These are phyloP conservation scores for Pseudeuparius sepicola DNA, from an alignment of 2,888 invertebrate species.

Conservation along the genomic window DNA sequence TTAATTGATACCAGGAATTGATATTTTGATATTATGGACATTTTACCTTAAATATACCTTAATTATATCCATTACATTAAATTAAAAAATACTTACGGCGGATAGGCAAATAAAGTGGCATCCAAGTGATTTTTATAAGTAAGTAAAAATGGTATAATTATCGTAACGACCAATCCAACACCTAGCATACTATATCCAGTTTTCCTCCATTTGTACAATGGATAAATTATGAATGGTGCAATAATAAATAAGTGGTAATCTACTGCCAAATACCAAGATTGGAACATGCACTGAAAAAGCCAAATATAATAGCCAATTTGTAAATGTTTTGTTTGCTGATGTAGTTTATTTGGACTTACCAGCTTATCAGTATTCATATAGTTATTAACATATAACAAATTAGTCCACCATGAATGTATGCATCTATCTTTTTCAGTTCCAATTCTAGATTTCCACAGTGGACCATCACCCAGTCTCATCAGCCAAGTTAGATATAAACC, in stretches of 20 bases:
- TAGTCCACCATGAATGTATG: conserved; percentile 60
- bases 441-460: conserved; percentile 58
- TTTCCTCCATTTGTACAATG: conserved; percentile 54
- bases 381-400: conserved; percentile 64
- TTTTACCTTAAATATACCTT: too few species aligned
- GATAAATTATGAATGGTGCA: conserved; percentile 56
- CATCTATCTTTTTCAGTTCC: conserved; percentile 49
- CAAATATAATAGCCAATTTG: neutral
- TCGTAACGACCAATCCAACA: conserved; percentile 40
- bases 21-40: too few species aligned
- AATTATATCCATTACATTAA: too few species aligned
- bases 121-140: conserved; percentile 52
- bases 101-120: conserved; percentile 58
- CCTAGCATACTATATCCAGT: conserved; percentile 47
- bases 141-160: conserved; percentile 32
- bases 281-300: conserved; percentile 62
- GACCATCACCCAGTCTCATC: conserved; percentile 59
- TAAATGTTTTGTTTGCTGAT: neutral
- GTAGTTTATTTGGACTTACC: conserved; percentile 41
- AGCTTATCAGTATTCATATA: conserved; percentile 55
- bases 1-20: too few species aligned
- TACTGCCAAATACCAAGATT: conserved; percentile 56
- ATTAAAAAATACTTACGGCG: conserved; percentile 57
- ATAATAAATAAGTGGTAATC: conserved; percentile 43
- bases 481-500: conserved; percentile 65